These are phyloP conservation scores for Callyntrura guangdongensis DNA, from an alignment of 2,888 invertebrate genomes.

Conservation along the genomic window DNA sequence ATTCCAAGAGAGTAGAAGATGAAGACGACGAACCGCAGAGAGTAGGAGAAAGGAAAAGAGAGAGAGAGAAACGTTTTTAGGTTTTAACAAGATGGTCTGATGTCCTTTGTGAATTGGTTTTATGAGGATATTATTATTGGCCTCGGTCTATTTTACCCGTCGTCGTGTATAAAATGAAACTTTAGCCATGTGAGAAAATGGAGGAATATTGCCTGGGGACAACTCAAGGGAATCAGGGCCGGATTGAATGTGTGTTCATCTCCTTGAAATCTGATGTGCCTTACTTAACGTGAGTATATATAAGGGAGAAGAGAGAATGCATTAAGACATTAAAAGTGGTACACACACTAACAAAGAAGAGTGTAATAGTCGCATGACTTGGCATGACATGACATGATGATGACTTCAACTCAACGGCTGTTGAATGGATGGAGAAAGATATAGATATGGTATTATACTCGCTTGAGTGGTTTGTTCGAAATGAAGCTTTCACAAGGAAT, in stretches of 20 bases:
- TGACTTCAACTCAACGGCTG: neutral
- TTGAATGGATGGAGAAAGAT: neutral
- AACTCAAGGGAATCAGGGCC: neutral
- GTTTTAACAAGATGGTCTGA: constrained; percentile 3
- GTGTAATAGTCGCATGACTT: neutral
- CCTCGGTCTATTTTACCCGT: constrained; percentile 39
- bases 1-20: neutral
- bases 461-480: neutral
- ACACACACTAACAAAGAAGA: neutral
- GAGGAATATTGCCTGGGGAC: constrained; percentile 25
- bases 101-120: constrained; percentile 17
- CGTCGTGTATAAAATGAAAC: neutral
- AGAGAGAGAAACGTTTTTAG: neutral
- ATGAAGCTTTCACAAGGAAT: constrained; percentile 15
- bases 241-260: neutral
- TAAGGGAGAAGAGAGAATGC: neutral
- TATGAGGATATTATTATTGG: constrained; percentile 16
- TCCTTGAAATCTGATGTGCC: neutral
- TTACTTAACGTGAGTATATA: neutral
- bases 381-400: constrained; percentile 30
- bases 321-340: neutral
- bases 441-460: neutral
- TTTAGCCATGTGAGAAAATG: constrained; percentile 48
- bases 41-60: neutral
- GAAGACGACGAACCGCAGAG: neutral